Conservation (phyloP, 2,113 vertebrate species). For the Mionectes macconnelli region DNA sequence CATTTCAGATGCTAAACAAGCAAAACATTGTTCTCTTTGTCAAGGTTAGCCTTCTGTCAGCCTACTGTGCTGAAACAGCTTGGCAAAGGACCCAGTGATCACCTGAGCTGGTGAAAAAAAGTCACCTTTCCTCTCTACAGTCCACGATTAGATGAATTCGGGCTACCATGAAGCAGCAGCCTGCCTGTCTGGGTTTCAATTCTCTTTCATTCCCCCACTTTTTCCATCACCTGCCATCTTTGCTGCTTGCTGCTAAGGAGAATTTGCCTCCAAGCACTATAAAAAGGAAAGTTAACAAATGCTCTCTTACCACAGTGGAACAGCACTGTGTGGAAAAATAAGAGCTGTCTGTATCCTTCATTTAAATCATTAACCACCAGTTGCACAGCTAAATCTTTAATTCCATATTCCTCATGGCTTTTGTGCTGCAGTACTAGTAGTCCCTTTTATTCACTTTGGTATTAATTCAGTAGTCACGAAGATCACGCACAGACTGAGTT, state of each 20-base stretch:
- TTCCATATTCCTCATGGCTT: neutral
- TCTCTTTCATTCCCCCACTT: neutral
- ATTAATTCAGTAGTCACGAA: neutral
- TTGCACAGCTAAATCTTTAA: neutral
- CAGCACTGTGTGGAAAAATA: neutral
- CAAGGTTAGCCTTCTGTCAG: neutral
- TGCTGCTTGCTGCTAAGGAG: neutral
- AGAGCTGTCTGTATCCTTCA: neutral
- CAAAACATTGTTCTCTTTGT: neutral
- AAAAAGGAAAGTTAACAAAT: slow-evolving; percentile 13
- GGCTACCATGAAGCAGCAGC: neutral
- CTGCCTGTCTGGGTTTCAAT: neutral
- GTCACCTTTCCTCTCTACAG: neutral
- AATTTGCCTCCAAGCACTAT: neutral
- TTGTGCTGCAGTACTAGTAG: neutral
- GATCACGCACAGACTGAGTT: neutral
- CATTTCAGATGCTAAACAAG: neutral
- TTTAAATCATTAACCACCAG: slow-evolving; percentile 9
- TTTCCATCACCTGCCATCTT: slow-evolving; percentile 23
- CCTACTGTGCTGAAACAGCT: neutral
- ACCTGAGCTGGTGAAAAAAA: neutral
- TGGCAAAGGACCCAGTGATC: neutral
- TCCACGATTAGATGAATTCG: neutral
- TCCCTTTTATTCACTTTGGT: neutral
- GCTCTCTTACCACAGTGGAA: neutral